Base-by-base conservation (phyloP, 2,888 invertebrate species). In the Limenitis camilla region DNA sequence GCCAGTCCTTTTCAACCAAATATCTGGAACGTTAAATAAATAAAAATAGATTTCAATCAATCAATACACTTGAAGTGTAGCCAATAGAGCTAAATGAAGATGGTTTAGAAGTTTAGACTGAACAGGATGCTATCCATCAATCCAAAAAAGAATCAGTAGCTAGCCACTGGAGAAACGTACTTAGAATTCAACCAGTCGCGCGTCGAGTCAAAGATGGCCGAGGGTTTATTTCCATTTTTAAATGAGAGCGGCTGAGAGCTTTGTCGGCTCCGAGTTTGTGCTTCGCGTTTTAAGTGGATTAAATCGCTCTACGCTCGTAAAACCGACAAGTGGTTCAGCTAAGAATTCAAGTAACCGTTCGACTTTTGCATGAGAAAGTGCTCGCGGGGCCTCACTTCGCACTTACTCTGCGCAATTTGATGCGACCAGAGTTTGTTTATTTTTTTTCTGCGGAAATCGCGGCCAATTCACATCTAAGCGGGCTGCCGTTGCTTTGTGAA, bases 241-340 rank as follows among this genome's bases (percentile, higher is more conserved):
- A 87, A 87, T 86, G 84, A 86, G 85, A 82, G 79, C 84, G 84
- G 78, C 84, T 82, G 82, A 86, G 86, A 86, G 86, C 86, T 86
- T 86, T 87, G 86, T 86, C 85, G 86, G 86, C 80, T 77, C 68
- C 63, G 81, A 85, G 86, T 80, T 81, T 85, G 85, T 86, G 86
- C 85, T 85, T 79, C 80, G 86, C 80, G 86, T 88, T 88, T 87
- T 88, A 88, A 88, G 88, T 88, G 88, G 88, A 88, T 88, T 88
- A 88, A 88, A 88, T 85, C 85, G 85, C 85, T 84, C 81, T 71
- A 81, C 81, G 85, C 84, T 86, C 85, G 85, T 86, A 87, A 85
- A 87, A 85, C 85, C 85, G 85, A 86, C 86, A 87, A 86, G 85
- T 86, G 84, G 83, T 81, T 67, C 64, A 76, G 81, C 83, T 78